phyloP scores from a whole-genome alignment of 2,797 vertebrate genomes.

The Pagetopsis macropterus region DNA sequence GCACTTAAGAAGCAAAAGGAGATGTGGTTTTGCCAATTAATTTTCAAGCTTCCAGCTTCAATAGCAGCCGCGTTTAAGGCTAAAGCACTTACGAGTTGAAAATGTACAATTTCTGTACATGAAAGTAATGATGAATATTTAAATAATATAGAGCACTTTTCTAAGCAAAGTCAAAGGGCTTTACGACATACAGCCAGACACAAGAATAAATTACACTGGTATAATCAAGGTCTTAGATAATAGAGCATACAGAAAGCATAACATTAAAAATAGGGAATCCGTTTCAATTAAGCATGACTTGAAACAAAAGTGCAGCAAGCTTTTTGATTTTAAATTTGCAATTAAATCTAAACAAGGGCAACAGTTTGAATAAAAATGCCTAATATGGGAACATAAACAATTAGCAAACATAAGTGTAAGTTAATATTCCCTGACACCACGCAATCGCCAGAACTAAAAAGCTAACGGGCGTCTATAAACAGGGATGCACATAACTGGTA shows the following conservation, averaged over 20 bases:
- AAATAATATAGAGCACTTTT: slow-evolving; percentile 19
- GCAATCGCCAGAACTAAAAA: neutral
- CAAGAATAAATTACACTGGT: neutral
- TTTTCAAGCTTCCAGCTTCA: slow-evolving; percentile 10
- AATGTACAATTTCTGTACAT: slow-evolving; percentile 20
- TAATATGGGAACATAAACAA: neutral
- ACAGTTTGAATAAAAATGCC: neutral
- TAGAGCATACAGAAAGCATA: neutral
- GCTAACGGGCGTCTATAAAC: neutral
- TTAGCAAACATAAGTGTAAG: too few species aligned
- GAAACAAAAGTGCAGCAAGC: neutral
- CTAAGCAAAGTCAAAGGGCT: slow-evolving; percentile 5
- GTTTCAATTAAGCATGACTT: neutral
- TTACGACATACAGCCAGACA: neutral
- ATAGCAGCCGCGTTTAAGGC: slow-evolving; percentile 21
- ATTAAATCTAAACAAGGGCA: neutral
- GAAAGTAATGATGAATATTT: slow-evolving; percentile 26
- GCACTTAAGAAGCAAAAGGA: slow-evolving; percentile 18
- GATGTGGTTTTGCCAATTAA: slow-evolving; percentile 22
- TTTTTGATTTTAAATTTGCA: neutral
- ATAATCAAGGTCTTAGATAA: neutral
- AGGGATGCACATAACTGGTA: too few species aligned
- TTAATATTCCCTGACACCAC: neutral
- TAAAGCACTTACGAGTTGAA: slow-evolving; percentile 28
- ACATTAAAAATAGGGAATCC: neutral